phyloP scores from a whole-genome alignment of 2,888 invertebrate species.

The Parnassius orleans region DNA sequence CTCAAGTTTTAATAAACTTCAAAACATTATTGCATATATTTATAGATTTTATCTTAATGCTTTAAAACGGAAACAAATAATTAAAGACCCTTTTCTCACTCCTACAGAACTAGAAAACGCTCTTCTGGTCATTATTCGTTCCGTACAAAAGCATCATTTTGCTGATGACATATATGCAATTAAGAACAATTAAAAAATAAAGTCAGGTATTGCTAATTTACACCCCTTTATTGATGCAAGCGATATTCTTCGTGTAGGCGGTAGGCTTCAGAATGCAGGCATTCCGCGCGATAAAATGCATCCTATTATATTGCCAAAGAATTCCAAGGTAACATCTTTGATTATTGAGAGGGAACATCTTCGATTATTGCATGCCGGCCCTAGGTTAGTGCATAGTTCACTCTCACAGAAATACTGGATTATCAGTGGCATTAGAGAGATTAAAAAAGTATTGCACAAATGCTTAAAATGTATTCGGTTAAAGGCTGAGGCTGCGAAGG shows the following conservation, averaged over 20 bases:
- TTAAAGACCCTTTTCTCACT: neutral
- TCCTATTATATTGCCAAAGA: slow-evolving; percentile 1
- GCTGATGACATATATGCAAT: too few species aligned
- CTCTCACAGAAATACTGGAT: neutral
- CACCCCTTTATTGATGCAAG: neutral
- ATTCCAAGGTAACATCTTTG: neutral
- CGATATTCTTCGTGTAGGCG: neutral
- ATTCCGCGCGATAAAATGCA: slow-evolving; percentile 5
- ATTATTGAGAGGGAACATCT: slow-evolving; percentile 1
- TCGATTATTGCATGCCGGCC: neutral
- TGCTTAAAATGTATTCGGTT: neutral
- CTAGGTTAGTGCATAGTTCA: slow-evolving; percentile 5
- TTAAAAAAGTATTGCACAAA: neutral
- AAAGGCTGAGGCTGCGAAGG: neutral
- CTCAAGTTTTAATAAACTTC: neutral
- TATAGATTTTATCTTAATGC: neutral
- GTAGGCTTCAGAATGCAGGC: slow-evolving; percentile 1
- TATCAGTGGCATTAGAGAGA: slow-evolving; percentile 2
- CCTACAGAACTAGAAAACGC: neutral
- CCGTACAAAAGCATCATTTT: neutral
- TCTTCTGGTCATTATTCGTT: neutral
- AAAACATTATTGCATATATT: neutral
- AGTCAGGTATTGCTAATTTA: neutral
- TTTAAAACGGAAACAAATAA: neutral
- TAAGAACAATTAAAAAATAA: too few species aligned